These are phyloP conservation scores for Aeoliscus strigatus DNA, from an alignment of 2,797 vertebrate species.

Conservation along the genomic window DNA sequence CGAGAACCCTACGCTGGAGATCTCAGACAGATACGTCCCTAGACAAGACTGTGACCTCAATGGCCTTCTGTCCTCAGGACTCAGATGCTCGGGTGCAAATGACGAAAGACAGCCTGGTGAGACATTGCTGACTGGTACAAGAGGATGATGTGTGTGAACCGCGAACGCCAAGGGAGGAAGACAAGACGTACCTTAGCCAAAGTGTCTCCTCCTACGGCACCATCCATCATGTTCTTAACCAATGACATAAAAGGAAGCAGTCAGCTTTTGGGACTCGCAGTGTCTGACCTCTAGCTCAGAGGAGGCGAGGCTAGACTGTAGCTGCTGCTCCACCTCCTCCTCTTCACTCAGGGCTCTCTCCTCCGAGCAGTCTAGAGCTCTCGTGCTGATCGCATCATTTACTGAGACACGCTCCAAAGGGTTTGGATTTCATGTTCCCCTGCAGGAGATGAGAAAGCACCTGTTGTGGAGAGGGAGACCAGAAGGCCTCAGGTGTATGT, in stretches of 20 bases:
- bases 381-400: slow-evolving; percentile 29
- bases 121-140: slow-evolving; percentile 23
- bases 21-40: slow-evolving; percentile 27
- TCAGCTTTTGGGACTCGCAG: slow-evolving; percentile 29
- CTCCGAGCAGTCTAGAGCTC: slow-evolving; percentile 3
- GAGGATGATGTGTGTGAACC: slow-evolving; percentile 23
- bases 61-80: slow-evolving; percentile 34
- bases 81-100: slow-evolving; percentile 40
- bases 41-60: slow-evolving; percentile 23
- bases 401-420: slow-evolving; percentile 58
- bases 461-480: slow-evolving; percentile 40
- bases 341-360: no score
- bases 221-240: slow-evolving; percentile 30
- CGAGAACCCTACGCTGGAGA: slow-evolving; percentile 34
- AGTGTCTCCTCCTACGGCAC: slow-evolving; percentile 24
- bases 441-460: slow-evolving; percentile 53
- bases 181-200: background rate
- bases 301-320: slow-evolving; percentile 29
- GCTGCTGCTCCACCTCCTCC: no score
- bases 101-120: slow-evolving; percentile 46
- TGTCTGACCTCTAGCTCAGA: slow-evolving; percentile 38
- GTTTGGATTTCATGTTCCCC: slow-evolving; percentile 59
- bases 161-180: no score
- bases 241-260: slow-evolving; percentile 48
- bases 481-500: slow-evolving; percentile 35